A percentile compares a stretch with the other conserved stretches of the same genome.
Conservation (phyloP, 2,888 invertebrate species). For the Cerceris ruficornis region DNA sequence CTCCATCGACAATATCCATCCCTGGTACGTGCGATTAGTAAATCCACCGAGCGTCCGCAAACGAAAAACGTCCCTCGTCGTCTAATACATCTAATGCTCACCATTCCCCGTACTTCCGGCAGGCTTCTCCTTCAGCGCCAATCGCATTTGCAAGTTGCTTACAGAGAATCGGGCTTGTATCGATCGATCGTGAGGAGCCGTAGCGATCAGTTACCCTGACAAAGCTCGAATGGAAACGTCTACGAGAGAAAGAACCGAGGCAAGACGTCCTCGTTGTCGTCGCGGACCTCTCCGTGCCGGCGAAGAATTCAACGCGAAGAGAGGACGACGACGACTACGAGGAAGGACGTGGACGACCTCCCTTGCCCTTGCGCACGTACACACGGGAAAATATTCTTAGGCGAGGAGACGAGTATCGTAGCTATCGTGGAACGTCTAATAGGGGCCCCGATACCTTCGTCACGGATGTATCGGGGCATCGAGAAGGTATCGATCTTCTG, state of each 20-base stretch:
- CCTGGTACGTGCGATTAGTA: background rate
- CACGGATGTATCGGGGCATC: conserved; percentile 60
- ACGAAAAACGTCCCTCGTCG: conserved; percentile 43
- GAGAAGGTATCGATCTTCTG: conserved; percentile 56
- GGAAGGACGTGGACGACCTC: conserved; percentile 16
- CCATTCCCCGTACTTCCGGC: conserved; percentile 59
- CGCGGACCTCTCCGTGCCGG: conserved; percentile 2
- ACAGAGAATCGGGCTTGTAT: conserved; percentile 68
- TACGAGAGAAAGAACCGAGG: conserved; percentile 39
- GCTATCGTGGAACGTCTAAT: conserved; percentile 59
- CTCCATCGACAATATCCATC: background rate
- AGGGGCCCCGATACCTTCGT: conserved; percentile 56
- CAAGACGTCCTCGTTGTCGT: conserved; percentile 10
- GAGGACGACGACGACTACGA: conserved; percentile 34
- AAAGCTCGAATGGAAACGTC: conserved; percentile 68
- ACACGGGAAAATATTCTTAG: conserved; percentile 42
- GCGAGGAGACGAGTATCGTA: conserved; percentile 28
- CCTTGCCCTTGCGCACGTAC: conserved; percentile 16
- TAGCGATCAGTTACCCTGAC: conserved; percentile 71
- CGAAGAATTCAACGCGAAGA: conserved; percentile 5
- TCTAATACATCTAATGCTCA: conserved; percentile 64
- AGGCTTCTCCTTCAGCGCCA: conserved; percentile 56
- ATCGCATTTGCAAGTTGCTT: conserved; percentile 70
- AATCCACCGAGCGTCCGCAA: background rate
- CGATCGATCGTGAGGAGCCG: conserved; percentile 70